Base-by-base conservation (phyloP, 2,888 invertebrate species). In the Chouioia cunea region DNA sequence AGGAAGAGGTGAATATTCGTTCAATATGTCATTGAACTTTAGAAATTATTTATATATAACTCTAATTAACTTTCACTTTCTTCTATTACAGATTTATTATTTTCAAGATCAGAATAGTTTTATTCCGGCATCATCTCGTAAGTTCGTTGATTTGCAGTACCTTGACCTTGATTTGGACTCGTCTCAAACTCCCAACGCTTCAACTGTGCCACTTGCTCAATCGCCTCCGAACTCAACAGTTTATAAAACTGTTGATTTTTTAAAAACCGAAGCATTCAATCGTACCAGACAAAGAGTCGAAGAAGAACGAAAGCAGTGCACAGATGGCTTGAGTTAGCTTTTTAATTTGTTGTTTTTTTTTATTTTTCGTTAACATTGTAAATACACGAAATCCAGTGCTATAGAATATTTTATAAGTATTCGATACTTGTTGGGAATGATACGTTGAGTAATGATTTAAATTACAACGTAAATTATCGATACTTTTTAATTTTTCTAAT, bases 251-350 rank as follows among this genome's bases (percentile, higher is more conserved):
- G 96, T 97, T 0, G 97, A 97, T 87, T 97, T 97, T 87, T 88
- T 95, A 60, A 97, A 96, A 88, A 97, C 97, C 0, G 93, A 95
- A 83, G 97, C 97, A 6, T 95, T 97, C 81, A 95, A 94, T 85
- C 91, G 93, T 72, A 96, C 94, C 48, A 89, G 93, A 59, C 92
- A 93, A 82, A 92, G 93, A 81, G 92, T 93, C 0, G 94, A 93
- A 82, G 92, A 91, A 74, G 91, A 91, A 47, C 86, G 93, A 73
- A 86, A 87, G 75, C 82, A 86, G 68, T 86, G 84, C 73, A 81
- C 85, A 44, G 84, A 83, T 57, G 83, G 85, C 73, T 79, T 82
- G 72, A 79, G 81, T 63, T 82, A 78, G 62, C 47, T 66, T 12
- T 14, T 4, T 15, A 46, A 14, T 44, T 77, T 95, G 96, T 81